phyloP scores from a whole-genome alignment of 1,140 invertebrate species.

The Lucilia sericata region DNA sequence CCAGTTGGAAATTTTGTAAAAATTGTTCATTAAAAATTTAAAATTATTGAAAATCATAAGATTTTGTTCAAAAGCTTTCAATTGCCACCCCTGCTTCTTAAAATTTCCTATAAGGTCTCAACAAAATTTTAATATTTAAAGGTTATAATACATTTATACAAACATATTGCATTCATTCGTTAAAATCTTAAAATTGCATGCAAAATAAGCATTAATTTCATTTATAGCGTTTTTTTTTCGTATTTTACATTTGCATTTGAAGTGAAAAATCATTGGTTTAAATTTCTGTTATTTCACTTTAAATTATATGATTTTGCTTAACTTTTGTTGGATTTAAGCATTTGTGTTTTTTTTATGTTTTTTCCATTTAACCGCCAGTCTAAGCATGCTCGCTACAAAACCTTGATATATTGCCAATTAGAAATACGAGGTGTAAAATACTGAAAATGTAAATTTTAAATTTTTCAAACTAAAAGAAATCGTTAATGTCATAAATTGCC shows the following conservation, averaged over 20 bases:
- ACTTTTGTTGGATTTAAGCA: neutral
- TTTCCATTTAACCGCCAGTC: neutral
- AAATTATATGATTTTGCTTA: neutral
- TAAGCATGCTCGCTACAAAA: neutral
- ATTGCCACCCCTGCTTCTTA: no score
- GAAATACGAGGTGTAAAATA: slow-evolving; percentile 29
- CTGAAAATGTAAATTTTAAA: slow-evolving; percentile 5
- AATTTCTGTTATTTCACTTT: slow-evolving; percentile 3
- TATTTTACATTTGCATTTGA: neutral
- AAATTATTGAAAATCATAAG: no score
- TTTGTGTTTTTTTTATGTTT: neutral
- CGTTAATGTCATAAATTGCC: slow-evolving; percentile 17
- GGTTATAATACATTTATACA: neutral
- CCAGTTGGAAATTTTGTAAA: no score
- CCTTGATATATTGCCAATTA: slow-evolving; percentile 26
- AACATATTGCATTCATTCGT: neutral
- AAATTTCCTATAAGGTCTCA: no score
- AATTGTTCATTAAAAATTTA: no score
- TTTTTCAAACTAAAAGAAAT: neutral
- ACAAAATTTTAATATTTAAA: neutral
- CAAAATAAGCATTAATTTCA: slow-evolving; percentile 10
- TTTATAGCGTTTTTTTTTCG: neutral
- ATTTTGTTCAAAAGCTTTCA: no score
- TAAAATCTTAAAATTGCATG: neutral
- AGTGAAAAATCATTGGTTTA: neutral